Percentiles rank a stretch among this genome's conserved stretches.
Evolutionary conservation across 2,888 invertebrate species (phyloP).

Genomic region (Odontocolon sp.): DNA sequence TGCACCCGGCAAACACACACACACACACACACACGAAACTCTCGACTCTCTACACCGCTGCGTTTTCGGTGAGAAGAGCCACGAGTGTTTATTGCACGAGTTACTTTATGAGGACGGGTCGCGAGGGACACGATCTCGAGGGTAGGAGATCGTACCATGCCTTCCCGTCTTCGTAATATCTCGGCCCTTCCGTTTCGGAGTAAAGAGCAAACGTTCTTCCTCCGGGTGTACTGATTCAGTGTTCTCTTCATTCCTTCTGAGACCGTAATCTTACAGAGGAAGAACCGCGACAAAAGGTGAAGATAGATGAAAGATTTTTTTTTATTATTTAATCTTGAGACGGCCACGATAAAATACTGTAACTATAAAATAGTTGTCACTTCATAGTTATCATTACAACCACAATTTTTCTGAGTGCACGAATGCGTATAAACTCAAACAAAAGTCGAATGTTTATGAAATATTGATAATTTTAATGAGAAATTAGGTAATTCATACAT

Average conservation of each 20-base stretch:
- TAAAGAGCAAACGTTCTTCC: no score
- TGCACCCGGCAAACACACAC: constrained; percentile 3
- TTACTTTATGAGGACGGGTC: constrained; percentile 56
- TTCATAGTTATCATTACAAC: no score
- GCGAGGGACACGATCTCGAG: constrained; percentile 54
- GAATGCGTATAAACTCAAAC: no score
- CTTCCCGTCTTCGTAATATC: constrained; percentile 33
- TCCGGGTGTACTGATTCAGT: constrained; percentile 11
- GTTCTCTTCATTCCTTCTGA: not conserved
- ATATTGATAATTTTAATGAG: no score
- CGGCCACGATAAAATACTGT: no score
- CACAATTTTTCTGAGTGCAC: no score
- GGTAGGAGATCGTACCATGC: constrained; percentile 26
- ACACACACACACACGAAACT: not conserved
- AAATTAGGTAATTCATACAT: no score
- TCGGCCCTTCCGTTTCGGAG: constrained; percentile 41
- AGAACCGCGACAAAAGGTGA: constrained; percentile 15
- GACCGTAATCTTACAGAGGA: constrained; percentile 7
- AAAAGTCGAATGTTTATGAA: no score
- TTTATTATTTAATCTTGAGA: no score
- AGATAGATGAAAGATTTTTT: constrained; percentile 12
- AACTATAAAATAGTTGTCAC: no score
- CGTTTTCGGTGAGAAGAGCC: constrained; percentile 43
- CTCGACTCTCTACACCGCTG: not conserved
- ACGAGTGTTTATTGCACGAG: constrained; percentile 57